These are phyloP conservation scores for Hormiphora californensis DNA, from an alignment of 37 sponge, comb jelly and placozoan genomes.

Conservation along the genomic window DNA sequence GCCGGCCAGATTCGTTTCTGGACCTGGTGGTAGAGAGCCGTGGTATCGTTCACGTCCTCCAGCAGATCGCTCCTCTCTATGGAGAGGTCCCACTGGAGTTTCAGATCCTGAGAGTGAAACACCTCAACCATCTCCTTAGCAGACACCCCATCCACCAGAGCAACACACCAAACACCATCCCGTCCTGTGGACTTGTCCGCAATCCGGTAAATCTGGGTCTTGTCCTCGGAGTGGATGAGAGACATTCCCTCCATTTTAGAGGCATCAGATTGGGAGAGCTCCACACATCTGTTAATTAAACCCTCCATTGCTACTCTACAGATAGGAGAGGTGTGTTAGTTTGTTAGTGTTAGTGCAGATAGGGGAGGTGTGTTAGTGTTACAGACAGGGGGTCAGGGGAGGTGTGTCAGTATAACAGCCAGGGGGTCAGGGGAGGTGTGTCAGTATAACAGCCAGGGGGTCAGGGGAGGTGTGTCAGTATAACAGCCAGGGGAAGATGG, in stretches of 20 bases:
- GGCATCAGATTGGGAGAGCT: background rate
- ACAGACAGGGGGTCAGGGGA: no score
- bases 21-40: constrained; percentile 45
- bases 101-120: constrained; percentile 48
- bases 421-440: no score
- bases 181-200: background rate
- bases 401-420: no score
- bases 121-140: constrained; percentile 7
- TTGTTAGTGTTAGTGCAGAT: background rate
- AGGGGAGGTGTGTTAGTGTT: no score
- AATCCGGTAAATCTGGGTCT: background rate
- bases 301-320: constrained; percentile 2
- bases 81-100: constrained; percentile 22
- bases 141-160: constrained; percentile 11
- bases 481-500: no score
- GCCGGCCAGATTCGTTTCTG: constrained; percentile 47
- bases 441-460: no score
- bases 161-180: background rate
- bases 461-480: no score
- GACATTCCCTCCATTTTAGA: background rate
- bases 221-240: background rate
- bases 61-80: background rate
- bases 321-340: background rate
- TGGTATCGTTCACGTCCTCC: constrained; percentile 13
- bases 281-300: background rate